phyloP scores from a whole-genome alignment of 2,888 invertebrate genomes.

The Diarsia brunnea region DNA sequence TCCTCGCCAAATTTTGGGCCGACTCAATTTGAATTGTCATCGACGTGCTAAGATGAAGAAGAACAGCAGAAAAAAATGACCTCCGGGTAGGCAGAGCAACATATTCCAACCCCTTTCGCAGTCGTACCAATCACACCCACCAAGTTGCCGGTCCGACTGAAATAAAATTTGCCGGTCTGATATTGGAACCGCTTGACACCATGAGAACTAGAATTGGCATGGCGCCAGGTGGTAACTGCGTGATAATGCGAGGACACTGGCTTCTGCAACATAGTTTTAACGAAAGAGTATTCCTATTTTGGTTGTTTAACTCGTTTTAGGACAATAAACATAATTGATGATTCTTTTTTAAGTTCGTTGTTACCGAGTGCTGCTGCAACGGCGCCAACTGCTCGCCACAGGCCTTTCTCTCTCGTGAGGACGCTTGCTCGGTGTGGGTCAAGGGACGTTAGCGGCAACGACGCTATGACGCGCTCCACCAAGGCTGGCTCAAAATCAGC shows the following conservation, averaged over 20 bases:
- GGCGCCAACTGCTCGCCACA: slow-evolving; percentile 87
- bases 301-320: background rate
- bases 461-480: slow-evolving; percentile 92
- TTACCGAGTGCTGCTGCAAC: slow-evolving; percentile 85
- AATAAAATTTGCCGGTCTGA: background rate
- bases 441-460: slow-evolving; percentile 83
- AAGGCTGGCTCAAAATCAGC: slow-evolving; percentile 92
- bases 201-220: background rate
- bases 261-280: background rate
- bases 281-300: background rate
- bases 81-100: background rate
- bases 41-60: too few relatives aligned
- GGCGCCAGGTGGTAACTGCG: background rate
- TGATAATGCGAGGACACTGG: background rate
- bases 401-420: slow-evolving; percentile 79
- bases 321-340: background rate
- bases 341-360: background rate
- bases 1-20: too few relatives aligned
- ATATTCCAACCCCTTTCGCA: too few relatives aligned
- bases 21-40: too few relatives aligned
- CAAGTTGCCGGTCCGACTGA: too few relatives aligned
- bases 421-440: slow-evolving; percentile 87
- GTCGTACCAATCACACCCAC: too few relatives aligned
- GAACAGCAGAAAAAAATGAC: background rate
- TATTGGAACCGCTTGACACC: background rate